A percentile compares a stretch with the other conserved stretches of the same genome.
These are phyloP conservation scores for Chelon labrosus DNA, from an alignment of 2,797 vertebrate genomes.

Conservation along the genomic window DNA sequence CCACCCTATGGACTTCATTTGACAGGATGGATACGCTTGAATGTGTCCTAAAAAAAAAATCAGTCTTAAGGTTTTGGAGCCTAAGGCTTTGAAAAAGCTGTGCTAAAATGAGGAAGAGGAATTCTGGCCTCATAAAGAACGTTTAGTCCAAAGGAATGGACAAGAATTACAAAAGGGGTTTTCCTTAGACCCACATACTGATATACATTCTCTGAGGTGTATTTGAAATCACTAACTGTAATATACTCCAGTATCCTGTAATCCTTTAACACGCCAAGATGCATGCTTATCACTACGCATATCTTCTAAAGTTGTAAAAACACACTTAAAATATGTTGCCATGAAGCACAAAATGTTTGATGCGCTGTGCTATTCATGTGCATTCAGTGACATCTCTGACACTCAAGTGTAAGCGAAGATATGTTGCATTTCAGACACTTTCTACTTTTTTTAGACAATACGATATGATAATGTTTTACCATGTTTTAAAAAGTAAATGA, in stretches of 20 bases:
- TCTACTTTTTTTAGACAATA: no score
- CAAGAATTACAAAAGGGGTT: not conserved
- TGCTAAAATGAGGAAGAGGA: not conserved
- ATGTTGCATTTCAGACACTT: no score
- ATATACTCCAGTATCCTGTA: no score
- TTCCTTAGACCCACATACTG: not conserved
- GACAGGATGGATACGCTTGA: conserved; percentile 18
- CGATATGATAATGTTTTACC: no score
- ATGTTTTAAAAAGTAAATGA: not conserved
- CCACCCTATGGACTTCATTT: conserved; percentile 24
- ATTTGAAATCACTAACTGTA: not conserved
- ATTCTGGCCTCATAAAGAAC: not conserved
- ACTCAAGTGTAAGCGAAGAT: no score
- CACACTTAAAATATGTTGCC: no score
- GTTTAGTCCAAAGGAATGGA: not conserved
- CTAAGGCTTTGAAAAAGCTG: conserved; percentile 18
- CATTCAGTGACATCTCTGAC: no score
- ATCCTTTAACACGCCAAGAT: no score
- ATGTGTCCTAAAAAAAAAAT: conserved; percentile 22
- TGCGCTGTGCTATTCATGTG: no score
- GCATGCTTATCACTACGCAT: no score
- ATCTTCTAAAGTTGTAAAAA: no score
- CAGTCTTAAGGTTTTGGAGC: not conserved
- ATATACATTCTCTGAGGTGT: not conserved
- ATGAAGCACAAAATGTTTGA: no score